Conservation (phyloP, 2,113 vertebrate genomes). For the Cricetomys ansorgei region DNA sequence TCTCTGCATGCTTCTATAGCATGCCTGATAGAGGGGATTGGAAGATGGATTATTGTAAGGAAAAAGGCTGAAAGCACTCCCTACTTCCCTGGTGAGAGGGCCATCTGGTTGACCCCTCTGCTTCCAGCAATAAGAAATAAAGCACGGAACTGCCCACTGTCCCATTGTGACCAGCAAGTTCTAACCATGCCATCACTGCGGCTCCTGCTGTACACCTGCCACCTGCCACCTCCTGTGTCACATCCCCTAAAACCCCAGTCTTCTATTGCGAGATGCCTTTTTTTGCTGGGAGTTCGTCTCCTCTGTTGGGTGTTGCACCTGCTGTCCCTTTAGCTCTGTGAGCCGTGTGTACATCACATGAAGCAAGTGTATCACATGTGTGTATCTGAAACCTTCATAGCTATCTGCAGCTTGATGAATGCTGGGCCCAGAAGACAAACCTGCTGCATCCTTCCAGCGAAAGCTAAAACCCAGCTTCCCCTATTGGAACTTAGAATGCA, state of each 20-base stretch:
- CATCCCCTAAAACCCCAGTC: fast-evolving
- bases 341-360: fast-evolving
- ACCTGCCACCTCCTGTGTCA: not conserved
- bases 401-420: fast-evolving
- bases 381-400: fast-evolving
- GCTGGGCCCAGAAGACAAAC: not conserved
- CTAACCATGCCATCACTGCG: not conserved
- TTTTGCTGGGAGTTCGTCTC: not conserved
- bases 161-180: not conserved
- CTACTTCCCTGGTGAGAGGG: slow-evolving; percentile 18
- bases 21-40: not conserved
- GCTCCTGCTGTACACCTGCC: not conserved
- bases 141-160: slow-evolving; percentile 25
- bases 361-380: fast-evolving
- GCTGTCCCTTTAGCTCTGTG: not conserved
- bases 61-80: not conserved
- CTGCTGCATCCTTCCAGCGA: fast-evolving
- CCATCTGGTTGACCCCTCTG: slow-evolving; percentile 67
- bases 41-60: not conserved
- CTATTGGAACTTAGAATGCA: fast-evolving
- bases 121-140: slow-evolving; percentile 20
- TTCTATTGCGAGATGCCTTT: not conserved
- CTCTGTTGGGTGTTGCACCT: no score
- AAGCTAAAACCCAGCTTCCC: no score
- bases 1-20: not conserved